phyloP scores from a whole-genome alignment of 53 echinoderm and acorn worm genomes.

The Paracentrotus lividus region DNA sequence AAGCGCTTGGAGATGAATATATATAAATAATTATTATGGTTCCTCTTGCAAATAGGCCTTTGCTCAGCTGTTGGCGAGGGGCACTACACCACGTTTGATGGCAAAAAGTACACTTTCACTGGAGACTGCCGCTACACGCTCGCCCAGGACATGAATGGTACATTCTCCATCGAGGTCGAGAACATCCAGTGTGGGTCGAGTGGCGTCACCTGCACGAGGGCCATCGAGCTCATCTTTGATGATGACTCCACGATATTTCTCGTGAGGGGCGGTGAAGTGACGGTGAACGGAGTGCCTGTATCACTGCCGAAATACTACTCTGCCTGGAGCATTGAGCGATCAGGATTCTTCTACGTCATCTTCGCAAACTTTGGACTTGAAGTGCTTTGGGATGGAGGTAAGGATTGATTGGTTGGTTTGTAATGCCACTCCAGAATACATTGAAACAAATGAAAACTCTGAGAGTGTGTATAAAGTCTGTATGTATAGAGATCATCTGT shows the following conservation, averaged over 20 bases:
- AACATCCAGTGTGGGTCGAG: constrained; percentile 89
- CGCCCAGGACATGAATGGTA: constrained; percentile 73
- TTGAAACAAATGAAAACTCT: no score
- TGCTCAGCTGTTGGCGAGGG: constrained; percentile 92
- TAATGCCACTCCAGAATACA: background rate
- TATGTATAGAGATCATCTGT: no score
- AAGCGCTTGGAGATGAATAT: no score
- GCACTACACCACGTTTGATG: constrained; percentile 91
- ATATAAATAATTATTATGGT: no score
- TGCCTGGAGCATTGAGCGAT: constrained; percentile 79
- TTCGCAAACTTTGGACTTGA: constrained; percentile 82
- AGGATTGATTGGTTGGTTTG: background rate
- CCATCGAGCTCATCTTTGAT: constrained; percentile 86
- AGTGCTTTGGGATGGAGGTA: constrained; percentile 95
- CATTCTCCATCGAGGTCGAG: constrained; percentile 83
- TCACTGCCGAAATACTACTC: constrained; percentile 86
- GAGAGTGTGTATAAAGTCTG: no score
- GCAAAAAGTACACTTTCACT: constrained; percentile 82
- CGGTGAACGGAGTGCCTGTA: constrained; percentile 83
- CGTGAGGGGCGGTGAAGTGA: constrained; percentile 85
- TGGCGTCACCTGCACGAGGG: constrained; percentile 88
- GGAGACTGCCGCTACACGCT: constrained; percentile 92
- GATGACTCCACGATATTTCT: constrained; percentile 77
- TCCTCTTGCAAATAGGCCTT: constrained; percentile 65
- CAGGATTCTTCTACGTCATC: constrained; percentile 87